Evolutionary conservation across 2,888 invertebrate species (phyloP).

Genomic region (Orthonevra nobilis): DNA sequence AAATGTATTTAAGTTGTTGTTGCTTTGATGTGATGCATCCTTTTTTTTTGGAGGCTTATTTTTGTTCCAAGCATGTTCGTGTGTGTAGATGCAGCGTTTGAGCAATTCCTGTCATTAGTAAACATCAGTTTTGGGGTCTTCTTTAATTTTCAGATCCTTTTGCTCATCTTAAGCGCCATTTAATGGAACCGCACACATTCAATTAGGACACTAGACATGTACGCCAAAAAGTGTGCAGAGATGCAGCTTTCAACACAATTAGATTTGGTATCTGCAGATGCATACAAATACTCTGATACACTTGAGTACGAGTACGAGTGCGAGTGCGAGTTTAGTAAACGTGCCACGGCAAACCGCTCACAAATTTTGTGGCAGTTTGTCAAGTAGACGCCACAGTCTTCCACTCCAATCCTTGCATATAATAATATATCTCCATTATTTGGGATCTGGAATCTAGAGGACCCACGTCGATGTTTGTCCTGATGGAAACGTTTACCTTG

Average conservation of each 20-base stretch:
- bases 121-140: conserved; percentile 52
- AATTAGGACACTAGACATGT: conserved; percentile 65
- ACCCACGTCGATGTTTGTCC: conserved; percentile 19
- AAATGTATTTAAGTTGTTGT: conserved; percentile 7
- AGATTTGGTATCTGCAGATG: conserved; percentile 50
- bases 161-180: conserved; percentile 52
- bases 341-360: conserved; percentile 61
- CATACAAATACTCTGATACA: conserved; percentile 20
- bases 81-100: conserved; percentile 4
- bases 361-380: conserved; percentile 68
- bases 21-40: conserved; percentile 19
- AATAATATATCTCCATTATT: conserved; percentile 43
- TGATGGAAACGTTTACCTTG: conserved; percentile 68
- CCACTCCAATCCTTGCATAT: conserved; percentile 1
- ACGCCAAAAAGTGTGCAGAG: conserved; percentile 33
- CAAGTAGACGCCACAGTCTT: conserved; percentile 56
- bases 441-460: conserved; percentile 2
- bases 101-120: conserved; percentile 53
- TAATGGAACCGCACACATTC: conserved; percentile 57
- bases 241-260: conserved; percentile 56
- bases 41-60: conserved; percentile 23
- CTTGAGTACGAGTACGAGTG: background rate
- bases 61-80: too few relatives aligned
- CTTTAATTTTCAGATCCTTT: conserved; percentile 38
- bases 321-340: too few relatives aligned